phyloP scores from a whole-genome alignment of 2,888 invertebrate genomes.

The Fabriciana adippe region DNA sequence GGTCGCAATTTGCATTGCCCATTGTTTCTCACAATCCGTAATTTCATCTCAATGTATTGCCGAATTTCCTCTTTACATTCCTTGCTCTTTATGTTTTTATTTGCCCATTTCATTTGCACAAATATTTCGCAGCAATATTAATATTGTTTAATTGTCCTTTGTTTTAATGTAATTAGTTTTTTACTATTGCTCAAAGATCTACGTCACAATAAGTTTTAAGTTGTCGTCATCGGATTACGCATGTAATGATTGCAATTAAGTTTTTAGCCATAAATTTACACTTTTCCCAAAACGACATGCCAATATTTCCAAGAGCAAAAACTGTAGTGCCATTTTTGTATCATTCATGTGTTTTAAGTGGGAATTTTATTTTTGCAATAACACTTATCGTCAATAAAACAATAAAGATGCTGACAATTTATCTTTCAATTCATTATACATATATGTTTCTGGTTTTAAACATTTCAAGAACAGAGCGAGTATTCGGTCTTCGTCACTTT shows the following conservation, averaged over 20 bases:
- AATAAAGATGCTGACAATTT: constrained; percentile 44
- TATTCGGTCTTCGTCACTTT: constrained; percentile 42
- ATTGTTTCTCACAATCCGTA: constrained; percentile 71
- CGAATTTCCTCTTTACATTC: constrained; percentile 52
- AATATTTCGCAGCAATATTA: constrained; percentile 28
- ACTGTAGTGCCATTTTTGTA: constrained; percentile 25
- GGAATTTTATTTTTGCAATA: constrained; percentile 32
- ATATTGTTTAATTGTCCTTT: constrained; percentile 37
- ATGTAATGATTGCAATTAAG: constrained; percentile 13
- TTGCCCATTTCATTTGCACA: constrained; percentile 39
- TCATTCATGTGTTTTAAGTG: constrained; percentile 28
- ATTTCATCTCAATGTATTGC: constrained; percentile 64
- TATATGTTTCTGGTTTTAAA: constrained; percentile 39
- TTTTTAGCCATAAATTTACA: constrained; percentile 5
- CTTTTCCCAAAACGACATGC: neutral
- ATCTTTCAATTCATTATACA: constrained; percentile 44
- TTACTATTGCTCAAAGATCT: constrained; percentile 15
- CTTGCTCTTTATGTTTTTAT: constrained; percentile 51
- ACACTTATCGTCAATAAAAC: constrained; percentile 27
- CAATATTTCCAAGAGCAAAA: constrained; percentile 22
- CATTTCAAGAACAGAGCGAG: constrained; percentile 45
- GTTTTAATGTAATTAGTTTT: constrained; percentile 25
- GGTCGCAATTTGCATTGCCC: constrained; percentile 72
- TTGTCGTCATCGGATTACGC: constrained; percentile 8
- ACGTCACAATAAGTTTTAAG: constrained; percentile 13